Evolutionary conservation across 2,888 invertebrate species (phyloP).

Genomic region (Stegana nigrithorax): DNA sequence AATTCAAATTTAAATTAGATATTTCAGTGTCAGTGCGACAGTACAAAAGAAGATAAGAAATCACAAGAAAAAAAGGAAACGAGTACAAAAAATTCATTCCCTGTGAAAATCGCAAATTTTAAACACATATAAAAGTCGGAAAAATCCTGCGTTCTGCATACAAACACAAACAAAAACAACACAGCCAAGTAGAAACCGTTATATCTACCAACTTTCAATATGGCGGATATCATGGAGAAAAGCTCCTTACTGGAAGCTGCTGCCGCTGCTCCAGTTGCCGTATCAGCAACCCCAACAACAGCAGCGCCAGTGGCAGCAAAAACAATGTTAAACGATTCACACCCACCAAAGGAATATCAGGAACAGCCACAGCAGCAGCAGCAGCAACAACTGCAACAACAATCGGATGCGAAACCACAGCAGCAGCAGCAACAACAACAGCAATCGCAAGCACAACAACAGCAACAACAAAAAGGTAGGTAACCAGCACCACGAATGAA

Average conservation of each 20-base stretch:
- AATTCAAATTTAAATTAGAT: too few relatives aligned
- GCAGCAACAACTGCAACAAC: slow-evolving; percentile 30
- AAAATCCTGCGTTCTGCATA: slow-evolving; percentile 47
- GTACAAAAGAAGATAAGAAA: slow-evolving; percentile 3
- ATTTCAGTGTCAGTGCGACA: too few relatives aligned
- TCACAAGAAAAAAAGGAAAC: slow-evolving; percentile 24
- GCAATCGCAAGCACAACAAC: slow-evolving; percentile 37
- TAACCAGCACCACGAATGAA: slow-evolving; percentile 46
- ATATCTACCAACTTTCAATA: slow-evolving; percentile 47
- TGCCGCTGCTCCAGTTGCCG: slow-evolving; percentile 44
- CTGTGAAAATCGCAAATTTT: too few relatives aligned
- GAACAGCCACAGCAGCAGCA: slow-evolving; percentile 31
- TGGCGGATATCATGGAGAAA: slow-evolving; percentile 67
- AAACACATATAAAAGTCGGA: slow-evolving; percentile 37
- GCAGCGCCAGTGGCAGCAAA: slow-evolving; percentile 35
- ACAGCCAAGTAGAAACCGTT: slow-evolving; percentile 25
- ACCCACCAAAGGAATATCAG: slow-evolving; percentile 25
- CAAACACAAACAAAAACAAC: slow-evolving; percentile 23
- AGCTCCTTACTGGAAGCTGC: slow-evolving; percentile 63
- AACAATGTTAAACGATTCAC: slow-evolving; percentile 33
- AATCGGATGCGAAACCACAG: slow-evolving; percentile 26
- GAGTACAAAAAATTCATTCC: slow-evolving; percentile 22
- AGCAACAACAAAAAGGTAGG: slow-evolving; percentile 36
- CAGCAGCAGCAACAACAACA: slow-evolving; percentile 35
- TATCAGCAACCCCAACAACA: slow-evolving; percentile 29